These are phyloP conservation scores for Sycobia sp. DNA, from an alignment of 1,140 invertebrate genomes.

Conservation along the genomic window DNA sequence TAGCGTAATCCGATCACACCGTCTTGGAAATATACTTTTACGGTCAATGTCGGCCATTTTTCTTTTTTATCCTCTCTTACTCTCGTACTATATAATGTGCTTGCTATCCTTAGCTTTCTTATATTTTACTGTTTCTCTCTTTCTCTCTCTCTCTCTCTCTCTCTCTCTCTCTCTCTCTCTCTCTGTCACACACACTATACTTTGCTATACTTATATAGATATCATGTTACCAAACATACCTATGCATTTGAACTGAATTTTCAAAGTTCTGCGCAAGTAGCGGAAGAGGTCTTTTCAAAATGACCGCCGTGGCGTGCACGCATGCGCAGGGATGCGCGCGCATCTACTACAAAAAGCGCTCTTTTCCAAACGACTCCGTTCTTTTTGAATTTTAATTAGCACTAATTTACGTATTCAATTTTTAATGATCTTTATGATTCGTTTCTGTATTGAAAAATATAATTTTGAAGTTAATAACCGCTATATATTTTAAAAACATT, in stretches of 20 bases:
- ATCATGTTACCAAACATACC: no score
- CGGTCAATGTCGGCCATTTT: conserved; percentile 20
- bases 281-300: conserved; percentile 7
- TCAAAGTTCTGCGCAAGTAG: no score
- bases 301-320: neutral
- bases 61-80: neutral
- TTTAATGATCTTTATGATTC: no score
- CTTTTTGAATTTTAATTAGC: no score
- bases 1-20: neutral
- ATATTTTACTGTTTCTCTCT: neutral
- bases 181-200: neutral
- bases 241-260: no score
- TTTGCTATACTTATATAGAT: no score
- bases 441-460: no score
- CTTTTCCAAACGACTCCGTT: neutral
- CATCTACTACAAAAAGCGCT: neutral
- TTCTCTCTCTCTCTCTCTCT: conserved; percentile 5
- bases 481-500: neutral
- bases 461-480: no score
- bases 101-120: no score
- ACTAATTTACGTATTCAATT: no score
- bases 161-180: neutral
- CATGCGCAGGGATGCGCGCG: neutral
- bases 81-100: no score
- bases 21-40: conserved; percentile 4